These are phyloP conservation scores for Epinephelus malabaricus DNA, from an alignment of 2,797 vertebrate species.

Conservation along the genomic window DNA sequence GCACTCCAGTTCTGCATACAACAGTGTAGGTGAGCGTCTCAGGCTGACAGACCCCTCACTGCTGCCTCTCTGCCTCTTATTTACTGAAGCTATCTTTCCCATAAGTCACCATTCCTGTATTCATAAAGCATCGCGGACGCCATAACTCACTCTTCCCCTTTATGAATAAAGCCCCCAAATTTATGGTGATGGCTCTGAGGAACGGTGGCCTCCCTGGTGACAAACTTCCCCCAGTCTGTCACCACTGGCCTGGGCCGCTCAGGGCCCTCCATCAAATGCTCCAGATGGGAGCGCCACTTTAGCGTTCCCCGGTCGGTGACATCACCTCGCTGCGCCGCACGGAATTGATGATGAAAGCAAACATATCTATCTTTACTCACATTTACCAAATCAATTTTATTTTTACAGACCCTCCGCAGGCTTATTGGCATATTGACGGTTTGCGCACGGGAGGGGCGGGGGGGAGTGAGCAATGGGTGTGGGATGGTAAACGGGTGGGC, in stretches of 20 bases:
- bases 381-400: conserved; percentile 99
- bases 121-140: conserved; percentile 91
- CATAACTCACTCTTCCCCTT: conserved; percentile 82
- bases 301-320: conserved; percentile 97
- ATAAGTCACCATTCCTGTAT: conserved; percentile 98
- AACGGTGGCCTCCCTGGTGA: conserved; percentile 95
- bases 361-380: conserved; percentile 99
- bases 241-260: conserved; percentile 84
- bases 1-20: conserved; percentile 54
- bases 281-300: conserved; percentile 96
- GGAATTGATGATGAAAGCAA: conserved; percentile 99
- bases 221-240: conserved; percentile 93
- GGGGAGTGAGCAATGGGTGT: conserved; percentile 36
- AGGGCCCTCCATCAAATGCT: conserved; percentile 92
- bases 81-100: conserved; percentile 93
- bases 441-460: conserved; percentile 71
- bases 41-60: conserved; percentile 59
- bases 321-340: conserved; percentile 93
- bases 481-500: conserved; percentile 63
- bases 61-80: conserved; percentile 87
- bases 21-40: conserved; percentile 82
- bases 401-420: conserved; percentile 92
- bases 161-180: conserved; percentile 95
- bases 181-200: conserved; percentile 96
- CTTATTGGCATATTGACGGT: conserved; percentile 99